Evolutionary conservation across 1,140 invertebrate genomes (phyloP), one percentile per base, ranked within the genome.

Genomic region (Caenorhabditis tropicalis): DNA sequence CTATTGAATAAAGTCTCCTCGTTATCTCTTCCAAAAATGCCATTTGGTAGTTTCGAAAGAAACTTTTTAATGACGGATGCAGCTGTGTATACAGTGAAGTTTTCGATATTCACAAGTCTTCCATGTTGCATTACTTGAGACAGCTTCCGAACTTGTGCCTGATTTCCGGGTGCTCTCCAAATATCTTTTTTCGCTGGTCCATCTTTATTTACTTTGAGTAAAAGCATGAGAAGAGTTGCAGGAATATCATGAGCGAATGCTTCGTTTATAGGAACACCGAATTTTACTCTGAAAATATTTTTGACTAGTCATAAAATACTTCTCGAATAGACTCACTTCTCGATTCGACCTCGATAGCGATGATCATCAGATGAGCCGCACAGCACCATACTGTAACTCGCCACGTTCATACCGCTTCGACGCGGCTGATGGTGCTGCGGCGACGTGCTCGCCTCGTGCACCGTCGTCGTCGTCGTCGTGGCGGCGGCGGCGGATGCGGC

Each of bases 21-120:
- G 85, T 95, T 95, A 79, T 96, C 95, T 39, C 94, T 93, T 0
- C 96, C 94, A 93, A 99, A 98, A 81, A 99, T 95, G 31, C 97
- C 97, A 84, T 95, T 96, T 56, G 97, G 97, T 88, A 99, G 94
- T 93, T 98, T 98, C 82, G 97, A 94, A n/a, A 98, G 93, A 93
- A 99, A 99, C 93, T 93, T 93, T 92, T 99, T 99, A 39, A 98
- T 93, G 48, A 99, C 97, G 92, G 96, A 98, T 31, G 97, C 97
- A 90, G 99, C 96, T 49, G 97, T 99, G 92, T 99, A 97, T 81
- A 98, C 96, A 87, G 96, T 97, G 91, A 97, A 98, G 91, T 98
- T 96, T 89, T 96, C 95, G 89, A 98, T 97, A 91, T 98, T 98
- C n/a, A 98, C 95, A 86, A 98, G 93, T 85, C 96, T 94, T 16